Base-by-base conservation (phyloP, 2,888 invertebrate genomes). In the Spodoptera picta region DNA sequence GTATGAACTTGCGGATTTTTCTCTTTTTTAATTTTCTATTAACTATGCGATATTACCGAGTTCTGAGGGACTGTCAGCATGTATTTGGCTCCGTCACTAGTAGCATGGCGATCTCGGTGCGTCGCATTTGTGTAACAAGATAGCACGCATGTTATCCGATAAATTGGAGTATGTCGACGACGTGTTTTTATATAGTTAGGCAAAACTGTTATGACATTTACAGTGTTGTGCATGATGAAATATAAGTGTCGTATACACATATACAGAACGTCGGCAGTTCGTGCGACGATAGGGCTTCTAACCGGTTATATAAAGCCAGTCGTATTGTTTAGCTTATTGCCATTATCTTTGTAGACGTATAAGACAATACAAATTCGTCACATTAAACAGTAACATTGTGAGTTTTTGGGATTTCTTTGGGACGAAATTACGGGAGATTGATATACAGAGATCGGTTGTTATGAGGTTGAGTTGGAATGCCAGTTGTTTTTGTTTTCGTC, bases 101-200 rank as follows among this genome's bases (percentile, higher is more conserved):
- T 50, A 45, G 44, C 43, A 43, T 50, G 44, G 49, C 53, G 24
- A 48, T 71, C 23, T 60, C 44, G 43, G 60, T 46, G 65, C 60
- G 24, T 61, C 54, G 55, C 58, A 45, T 61, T 55, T 53, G 55
- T 61, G 24, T 47, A 50, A 52, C 48, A 50, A 47, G 50, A n/a
- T 60, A 52, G 42, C 59, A 57, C 47, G 41, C 23, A 60, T 61
- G 60, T 59, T 52, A 54, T 47, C 45, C 50, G 7, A 10, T 57
- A 46, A 66, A 59, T 67, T 72, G 12, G 75, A 78, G 77, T 79
- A 76, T 54, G 69, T 59, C 65, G 73, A 73, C 65, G 73, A 76
- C 56, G 73, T 80, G 78, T 83, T 79, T 82, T 72, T 79, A 73
- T 60, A 53, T 69, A 57, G 46, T 65, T 62, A 69, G 65, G 45